Percentiles rank a stretch among this genome's conserved stretches.
These are phyloP conservation scores for Scolopax mira DNA, from an alignment of 2,113 vertebrate genomes.

Conservation along the genomic window DNA sequence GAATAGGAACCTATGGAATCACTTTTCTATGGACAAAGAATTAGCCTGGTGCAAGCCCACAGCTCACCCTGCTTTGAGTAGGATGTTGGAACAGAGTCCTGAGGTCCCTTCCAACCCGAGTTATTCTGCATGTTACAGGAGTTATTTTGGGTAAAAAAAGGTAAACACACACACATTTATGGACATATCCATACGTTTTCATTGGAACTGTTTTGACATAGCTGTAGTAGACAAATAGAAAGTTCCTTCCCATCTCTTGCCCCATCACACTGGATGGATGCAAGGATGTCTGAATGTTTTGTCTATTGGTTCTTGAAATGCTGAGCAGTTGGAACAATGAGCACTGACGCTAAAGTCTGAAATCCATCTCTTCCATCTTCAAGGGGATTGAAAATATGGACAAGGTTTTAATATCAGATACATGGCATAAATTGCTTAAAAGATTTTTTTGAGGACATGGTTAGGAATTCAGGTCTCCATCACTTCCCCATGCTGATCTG, in stretches of 20 bases:
- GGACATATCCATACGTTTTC: background rate
- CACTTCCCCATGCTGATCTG: background rate
- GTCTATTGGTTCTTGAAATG: background rate
- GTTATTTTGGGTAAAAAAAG: background rate
- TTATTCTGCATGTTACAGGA: background rate
- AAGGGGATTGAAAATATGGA: background rate
- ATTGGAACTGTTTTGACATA: background rate
- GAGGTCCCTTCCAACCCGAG: background rate
- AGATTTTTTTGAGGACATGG: background rate
- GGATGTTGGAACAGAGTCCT: background rate
- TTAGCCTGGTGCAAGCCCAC: background rate
- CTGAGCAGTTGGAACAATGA: background rate
- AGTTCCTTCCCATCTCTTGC: background rate
- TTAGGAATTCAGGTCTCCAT: background rate
- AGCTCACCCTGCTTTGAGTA: background rate
- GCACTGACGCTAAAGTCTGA: background rate
- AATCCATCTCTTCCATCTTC: background rate
- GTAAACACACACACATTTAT: background rate
- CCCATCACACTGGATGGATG: background rate
- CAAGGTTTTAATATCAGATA: background rate
- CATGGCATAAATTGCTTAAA: background rate
- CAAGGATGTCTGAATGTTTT: background rate
- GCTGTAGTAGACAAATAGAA: background rate
- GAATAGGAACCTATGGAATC: background rate
- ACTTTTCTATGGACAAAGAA: too few relatives aligned